Conservation (phyloP, 1,140 invertebrate species). For the Mesaphorura yosii region DNA sequence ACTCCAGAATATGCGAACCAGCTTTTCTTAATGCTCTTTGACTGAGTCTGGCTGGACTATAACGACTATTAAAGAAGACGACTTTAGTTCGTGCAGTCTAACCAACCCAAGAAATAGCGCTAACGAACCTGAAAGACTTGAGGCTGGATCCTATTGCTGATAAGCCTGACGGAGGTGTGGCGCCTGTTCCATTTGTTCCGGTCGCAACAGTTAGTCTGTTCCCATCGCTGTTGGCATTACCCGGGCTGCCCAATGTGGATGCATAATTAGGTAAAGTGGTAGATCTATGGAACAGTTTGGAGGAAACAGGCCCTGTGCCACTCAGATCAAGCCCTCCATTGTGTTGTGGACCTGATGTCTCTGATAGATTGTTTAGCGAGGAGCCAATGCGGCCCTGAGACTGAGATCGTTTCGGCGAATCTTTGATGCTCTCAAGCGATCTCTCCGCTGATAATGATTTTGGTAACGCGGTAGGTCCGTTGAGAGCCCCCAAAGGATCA, state of each 20-base stretch:
- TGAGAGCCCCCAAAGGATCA: constrained; percentile 61
- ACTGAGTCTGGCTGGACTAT: constrained; percentile 61
- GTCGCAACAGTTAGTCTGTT: constrained; percentile 6
- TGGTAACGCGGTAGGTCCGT: neutral
- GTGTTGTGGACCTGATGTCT: neutral
- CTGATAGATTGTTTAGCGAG: constrained; percentile 3
- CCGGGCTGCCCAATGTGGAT: constrained; percentile 4
- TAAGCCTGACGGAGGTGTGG: constrained; percentile 20
- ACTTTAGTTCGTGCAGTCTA: neutral
- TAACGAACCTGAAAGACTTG: constrained; percentile 14
- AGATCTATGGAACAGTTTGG: constrained; percentile 25
- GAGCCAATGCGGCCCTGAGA: constrained; percentile 26
- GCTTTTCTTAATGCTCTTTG: constrained; percentile 62
- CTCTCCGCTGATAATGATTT: neutral
- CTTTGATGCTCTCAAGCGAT: constrained; percentile 1
- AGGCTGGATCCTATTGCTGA: constrained; percentile 28
- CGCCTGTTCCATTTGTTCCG: constrained; percentile 6
- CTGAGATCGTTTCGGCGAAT: constrained; percentile 27
- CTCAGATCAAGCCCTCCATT: constrained; percentile 10
- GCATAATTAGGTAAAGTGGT: constrained; percentile 29
- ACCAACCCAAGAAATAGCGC: neutral
- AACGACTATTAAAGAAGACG: constrained; percentile 45
- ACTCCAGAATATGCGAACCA: constrained; percentile 33
- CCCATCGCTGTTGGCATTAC: constrained; percentile 14
- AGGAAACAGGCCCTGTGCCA: neutral